Evolutionary conservation across 2,888 invertebrate species (phyloP).

Genomic region (Polia nebulosa): DNA sequence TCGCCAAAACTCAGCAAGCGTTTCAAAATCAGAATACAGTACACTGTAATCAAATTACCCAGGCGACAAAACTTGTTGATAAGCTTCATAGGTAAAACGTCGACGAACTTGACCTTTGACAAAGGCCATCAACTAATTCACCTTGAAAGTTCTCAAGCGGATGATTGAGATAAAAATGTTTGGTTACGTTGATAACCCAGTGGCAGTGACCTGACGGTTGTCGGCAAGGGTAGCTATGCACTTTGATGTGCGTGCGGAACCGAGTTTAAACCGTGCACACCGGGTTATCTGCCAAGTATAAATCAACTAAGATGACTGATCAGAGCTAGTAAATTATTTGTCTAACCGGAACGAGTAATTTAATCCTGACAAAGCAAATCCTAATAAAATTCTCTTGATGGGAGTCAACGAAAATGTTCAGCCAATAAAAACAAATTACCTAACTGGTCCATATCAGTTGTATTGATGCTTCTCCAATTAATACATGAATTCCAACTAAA

Average conservation of each 20-base stretch:
- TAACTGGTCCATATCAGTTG: not conserved
- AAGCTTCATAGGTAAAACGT: constrained; percentile 2
- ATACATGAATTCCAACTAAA: constrained; percentile 3
- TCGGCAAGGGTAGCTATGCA: constrained; percentile 42
- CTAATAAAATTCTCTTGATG: not conserved
- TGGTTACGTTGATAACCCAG: constrained; percentile 57
- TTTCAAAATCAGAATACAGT: not conserved
- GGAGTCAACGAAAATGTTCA: not conserved
- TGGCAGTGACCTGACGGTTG: constrained; percentile 58
- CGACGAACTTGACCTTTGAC: constrained; percentile 31
- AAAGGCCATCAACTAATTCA: constrained; percentile 46
- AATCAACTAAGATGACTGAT: constrained; percentile 31
- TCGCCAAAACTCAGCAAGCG: not conserved
- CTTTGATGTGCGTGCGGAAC: constrained; percentile 54
- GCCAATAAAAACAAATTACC: not conserved
- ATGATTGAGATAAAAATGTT: constrained; percentile 51
- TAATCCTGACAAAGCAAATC: not conserved
- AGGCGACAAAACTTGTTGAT: not conserved
- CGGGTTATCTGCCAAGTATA: constrained; percentile 50
- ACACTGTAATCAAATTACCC: not conserved
- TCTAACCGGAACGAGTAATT: not conserved
- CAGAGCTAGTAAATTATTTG: not conserved
- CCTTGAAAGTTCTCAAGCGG: constrained; percentile 41
- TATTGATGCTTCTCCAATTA: constrained; percentile 18
- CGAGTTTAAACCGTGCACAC: constrained; percentile 37